A percentile compares a stretch with the other conserved stretches of the same genome.
phyloP scores from a whole-genome alignment of 2,113 vertebrate species.

The Pachyramphus minor region DNA sequence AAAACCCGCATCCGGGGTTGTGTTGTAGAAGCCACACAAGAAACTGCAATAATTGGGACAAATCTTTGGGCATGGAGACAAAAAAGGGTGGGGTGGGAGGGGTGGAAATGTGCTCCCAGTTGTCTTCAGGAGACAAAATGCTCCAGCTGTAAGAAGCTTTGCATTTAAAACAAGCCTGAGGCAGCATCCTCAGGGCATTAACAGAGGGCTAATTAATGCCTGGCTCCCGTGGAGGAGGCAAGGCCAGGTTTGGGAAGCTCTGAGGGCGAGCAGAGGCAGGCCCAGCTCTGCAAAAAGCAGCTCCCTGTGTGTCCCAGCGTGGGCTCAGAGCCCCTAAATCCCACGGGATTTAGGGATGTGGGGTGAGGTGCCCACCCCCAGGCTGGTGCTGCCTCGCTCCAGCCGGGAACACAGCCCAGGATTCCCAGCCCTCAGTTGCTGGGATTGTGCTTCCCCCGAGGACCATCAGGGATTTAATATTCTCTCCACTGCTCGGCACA shows the following conservation, averaged over 20 bases:
- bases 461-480: not conserved
- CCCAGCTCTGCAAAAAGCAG: not conserved
- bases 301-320: rapidly evolving
- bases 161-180: not conserved
- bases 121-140: not conserved
- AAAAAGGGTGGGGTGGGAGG: not conserved
- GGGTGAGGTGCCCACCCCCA: not conserved
- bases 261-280: not conserved
- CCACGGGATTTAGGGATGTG: rapidly evolving
- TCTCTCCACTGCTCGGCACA: not conserved
- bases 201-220: not conserved
- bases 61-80: not conserved
- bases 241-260: not conserved
- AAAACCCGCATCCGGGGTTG: not conserved
- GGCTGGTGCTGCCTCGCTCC: not conserved
- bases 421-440: not conserved
- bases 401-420: not conserved
- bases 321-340: rapidly evolving
- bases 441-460: not conserved
- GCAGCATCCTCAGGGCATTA: not conserved
- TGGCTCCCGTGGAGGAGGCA: rapidly evolving
- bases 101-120: not conserved
- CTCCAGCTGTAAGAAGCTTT: not conserved
- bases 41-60: not conserved
- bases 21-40: rapidly evolving